Conservation (phyloP, 1,140 invertebrate species). For the Camponotus floridanus region DNA sequence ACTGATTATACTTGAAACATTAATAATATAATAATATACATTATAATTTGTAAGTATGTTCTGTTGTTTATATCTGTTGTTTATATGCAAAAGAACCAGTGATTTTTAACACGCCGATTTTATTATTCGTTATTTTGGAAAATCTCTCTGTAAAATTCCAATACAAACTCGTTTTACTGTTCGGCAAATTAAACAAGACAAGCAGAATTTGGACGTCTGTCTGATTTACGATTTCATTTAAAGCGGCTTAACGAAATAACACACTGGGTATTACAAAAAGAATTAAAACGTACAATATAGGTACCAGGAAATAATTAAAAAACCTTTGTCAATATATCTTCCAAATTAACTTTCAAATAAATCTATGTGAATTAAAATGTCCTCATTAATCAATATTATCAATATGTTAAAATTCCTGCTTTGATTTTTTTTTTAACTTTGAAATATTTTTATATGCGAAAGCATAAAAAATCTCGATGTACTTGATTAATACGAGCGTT, state of each 20-base stretch:
- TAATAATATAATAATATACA: conserved; percentile 4
- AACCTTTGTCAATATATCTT: background rate
- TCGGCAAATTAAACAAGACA: conserved; percentile 49
- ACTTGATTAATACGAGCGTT: background rate
- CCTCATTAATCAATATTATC: background rate
- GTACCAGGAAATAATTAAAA: background rate
- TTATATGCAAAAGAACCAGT: background rate
- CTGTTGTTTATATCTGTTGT: conserved; percentile 42
- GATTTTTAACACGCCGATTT: conserved; percentile 24
- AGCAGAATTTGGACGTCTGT: conserved; percentile 47
- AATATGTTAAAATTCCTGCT: background rate
- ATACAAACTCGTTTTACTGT: conserved; percentile 47
- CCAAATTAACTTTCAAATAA: background rate
- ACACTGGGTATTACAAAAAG: background rate
- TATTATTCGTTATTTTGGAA: conserved; percentile 49
- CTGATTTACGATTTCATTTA: conserved; percentile 53
- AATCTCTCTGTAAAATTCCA: conserved; percentile 50
- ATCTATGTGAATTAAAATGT: background rate
- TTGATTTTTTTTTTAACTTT: background rate
- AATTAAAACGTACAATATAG: background rate
- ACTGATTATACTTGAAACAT: conserved; percentile 24
- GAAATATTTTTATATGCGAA: conserved; percentile 2
- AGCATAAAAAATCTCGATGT: background rate
- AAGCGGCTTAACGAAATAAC: conserved; percentile 43
- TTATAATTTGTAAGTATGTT: conserved; percentile 27